Evolutionary conservation across 2,797 vertebrate genomes (phyloP).

Genomic region (Syndactyla subalaris): DNA sequence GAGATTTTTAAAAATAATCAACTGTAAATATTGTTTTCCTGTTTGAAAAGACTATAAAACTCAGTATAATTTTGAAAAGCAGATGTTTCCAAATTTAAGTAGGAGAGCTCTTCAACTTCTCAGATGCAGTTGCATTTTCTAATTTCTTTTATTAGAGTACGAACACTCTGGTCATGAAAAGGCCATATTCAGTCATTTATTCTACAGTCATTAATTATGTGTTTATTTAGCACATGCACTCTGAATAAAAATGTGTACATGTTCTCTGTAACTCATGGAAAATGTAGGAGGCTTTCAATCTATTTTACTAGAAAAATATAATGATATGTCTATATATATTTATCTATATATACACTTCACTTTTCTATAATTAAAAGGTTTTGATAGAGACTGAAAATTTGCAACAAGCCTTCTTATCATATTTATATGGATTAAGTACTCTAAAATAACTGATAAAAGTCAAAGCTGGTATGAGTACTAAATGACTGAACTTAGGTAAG

Average conservation of each 20-base stretch:
- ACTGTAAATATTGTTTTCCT: background rate
- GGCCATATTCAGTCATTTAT: slow-evolving; percentile 28
- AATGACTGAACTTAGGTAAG: background rate
- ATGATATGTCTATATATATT: background rate
- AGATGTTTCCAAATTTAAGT: slow-evolving; percentile 33
- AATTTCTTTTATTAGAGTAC: slow-evolving; percentile 34
- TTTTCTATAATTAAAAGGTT: background rate
- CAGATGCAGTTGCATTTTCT: slow-evolving; percentile 17
- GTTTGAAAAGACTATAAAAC: slow-evolving; percentile 19
- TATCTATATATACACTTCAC: background rate
- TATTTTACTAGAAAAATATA: background rate
- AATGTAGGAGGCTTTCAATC: background rate
- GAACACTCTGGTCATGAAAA: slow-evolving; percentile 49
- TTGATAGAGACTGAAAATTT: background rate
- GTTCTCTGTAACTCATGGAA: background rate
- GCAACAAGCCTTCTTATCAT: background rate
- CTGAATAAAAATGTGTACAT: slow-evolving; percentile 47
- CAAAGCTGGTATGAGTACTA: background rate
- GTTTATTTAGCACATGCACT: slow-evolving; percentile 11
- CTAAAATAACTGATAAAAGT: background rate
- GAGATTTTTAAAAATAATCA: background rate
- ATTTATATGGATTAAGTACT: background rate
- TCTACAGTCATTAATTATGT: slow-evolving; percentile 41
- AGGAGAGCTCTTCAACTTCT: slow-evolving; percentile 23
- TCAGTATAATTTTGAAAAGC: slow-evolving; percentile 35